These are phyloP conservation scores for Oncopodura yosiiana DNA, from an alignment of 1,140 invertebrate species.

Conservation along the genomic window DNA sequence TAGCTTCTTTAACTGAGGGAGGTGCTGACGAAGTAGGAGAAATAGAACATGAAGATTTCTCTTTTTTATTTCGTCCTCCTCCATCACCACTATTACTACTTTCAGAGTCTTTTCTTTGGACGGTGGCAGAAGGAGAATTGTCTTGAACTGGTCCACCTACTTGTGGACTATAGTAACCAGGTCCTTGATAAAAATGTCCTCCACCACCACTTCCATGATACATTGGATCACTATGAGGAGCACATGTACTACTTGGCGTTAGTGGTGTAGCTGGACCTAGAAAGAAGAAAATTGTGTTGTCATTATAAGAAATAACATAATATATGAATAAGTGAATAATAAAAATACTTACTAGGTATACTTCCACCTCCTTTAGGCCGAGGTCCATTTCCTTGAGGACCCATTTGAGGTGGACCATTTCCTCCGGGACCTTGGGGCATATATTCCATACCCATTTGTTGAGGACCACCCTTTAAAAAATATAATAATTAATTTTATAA, in stretches of 20 bases:
- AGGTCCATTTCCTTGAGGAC: conserved; percentile 36
- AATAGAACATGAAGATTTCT: conserved; percentile 36
- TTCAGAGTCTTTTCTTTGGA: conserved; percentile 36
- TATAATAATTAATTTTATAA: conserved; percentile 1
- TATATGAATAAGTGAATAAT: too few species aligned
- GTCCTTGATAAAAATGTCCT: conserved; percentile 23
- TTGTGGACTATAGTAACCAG: conserved; percentile 34
- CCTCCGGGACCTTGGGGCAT: conserved; percentile 21
- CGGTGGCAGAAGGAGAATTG: conserved; percentile 26
- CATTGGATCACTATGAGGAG: conserved; percentile 29
- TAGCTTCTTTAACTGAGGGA: conserved; percentile 60
- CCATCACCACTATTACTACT: conserved; percentile 35
- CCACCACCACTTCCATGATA: conserved; percentile 28
- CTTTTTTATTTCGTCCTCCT: conserved; percentile 34
- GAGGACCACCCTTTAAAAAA: conserved; percentile 19
- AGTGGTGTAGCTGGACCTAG: conserved; percentile 35
- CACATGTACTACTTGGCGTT: conserved; percentile 33
- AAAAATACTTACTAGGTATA: too few species aligned
- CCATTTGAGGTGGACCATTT: conserved; percentile 33
- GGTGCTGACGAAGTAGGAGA: conserved; percentile 34
- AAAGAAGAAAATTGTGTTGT: too few species aligned
- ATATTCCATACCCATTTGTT: conserved; percentile 28
- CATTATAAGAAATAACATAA: too few species aligned
- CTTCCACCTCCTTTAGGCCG: conserved; percentile 33
- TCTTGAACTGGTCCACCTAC: conserved; percentile 29